Conservation (phyloP, 1,140 invertebrate species). For the Drosophila seguyi region DNA sequence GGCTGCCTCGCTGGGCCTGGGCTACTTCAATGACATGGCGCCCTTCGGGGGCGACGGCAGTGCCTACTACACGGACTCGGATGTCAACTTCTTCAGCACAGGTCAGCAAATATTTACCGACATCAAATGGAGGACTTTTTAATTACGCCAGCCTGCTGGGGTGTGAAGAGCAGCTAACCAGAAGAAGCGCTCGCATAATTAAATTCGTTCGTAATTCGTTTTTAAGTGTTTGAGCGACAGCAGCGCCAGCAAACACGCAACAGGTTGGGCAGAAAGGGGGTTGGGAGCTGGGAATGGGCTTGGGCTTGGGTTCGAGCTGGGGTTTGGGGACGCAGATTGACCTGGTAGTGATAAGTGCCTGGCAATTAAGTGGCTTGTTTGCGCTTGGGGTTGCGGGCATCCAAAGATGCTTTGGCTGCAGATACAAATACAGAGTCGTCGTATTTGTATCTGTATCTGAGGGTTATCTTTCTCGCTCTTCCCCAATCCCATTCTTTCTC, state of each 20-base stretch:
- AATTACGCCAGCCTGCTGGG: slow-evolving; percentile 65
- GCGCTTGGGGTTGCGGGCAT: slow-evolving; percentile 13
- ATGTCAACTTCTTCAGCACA: slow-evolving; percentile 83
- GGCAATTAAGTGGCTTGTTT: slow-evolving; percentile 51
- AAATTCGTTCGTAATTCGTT: slow-evolving; percentile 76
- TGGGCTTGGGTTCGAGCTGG: not conserved
- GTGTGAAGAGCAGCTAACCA: slow-evolving; percentile 63
- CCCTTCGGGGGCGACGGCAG: slow-evolving; percentile 71
- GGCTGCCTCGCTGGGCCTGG: slow-evolving; percentile 74
- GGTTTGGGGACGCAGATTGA: slow-evolving; percentile 26
- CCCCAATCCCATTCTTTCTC: too few relatives aligned
- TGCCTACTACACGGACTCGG: slow-evolving; percentile 78
- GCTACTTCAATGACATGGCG: slow-evolving; percentile 79
- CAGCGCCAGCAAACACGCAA: slow-evolving; percentile 60
- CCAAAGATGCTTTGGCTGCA: slow-evolving; percentile 27
- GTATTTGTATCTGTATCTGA: slow-evolving; percentile 3
- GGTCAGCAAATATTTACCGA: slow-evolving; percentile 75
- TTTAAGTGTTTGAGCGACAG: slow-evolving; percentile 66
- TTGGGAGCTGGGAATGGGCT: not conserved
- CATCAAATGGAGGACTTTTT: slow-evolving; percentile 72
- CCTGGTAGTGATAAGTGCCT: slow-evolving; percentile 54
- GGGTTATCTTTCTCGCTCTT: slow-evolving; percentile 26
- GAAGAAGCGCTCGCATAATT: slow-evolving; percentile 72
- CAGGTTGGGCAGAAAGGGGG: slow-evolving; percentile 48
- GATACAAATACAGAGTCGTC: slow-evolving; percentile 16